Evolutionary conservation across 1,140 invertebrate species (phyloP).

Genomic region (Pemphigus obesinymphae): DNA sequence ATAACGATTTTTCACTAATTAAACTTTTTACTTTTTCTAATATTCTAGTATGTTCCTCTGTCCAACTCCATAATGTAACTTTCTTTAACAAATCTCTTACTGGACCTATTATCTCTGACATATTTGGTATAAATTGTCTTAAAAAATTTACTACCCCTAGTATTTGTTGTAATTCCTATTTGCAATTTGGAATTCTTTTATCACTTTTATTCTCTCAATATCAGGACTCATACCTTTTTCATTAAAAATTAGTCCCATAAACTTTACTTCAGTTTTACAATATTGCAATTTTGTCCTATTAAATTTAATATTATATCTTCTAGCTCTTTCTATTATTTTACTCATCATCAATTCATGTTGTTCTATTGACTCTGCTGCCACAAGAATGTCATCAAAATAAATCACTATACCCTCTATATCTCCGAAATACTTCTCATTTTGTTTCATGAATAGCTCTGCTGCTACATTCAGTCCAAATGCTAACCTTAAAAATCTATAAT

Average conservation of each 20-base stretch:
- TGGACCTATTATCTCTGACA: background rate
- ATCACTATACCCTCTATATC: background rate
- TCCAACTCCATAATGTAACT: background rate
- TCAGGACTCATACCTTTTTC: constrained; percentile 47
- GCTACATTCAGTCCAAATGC: background rate
- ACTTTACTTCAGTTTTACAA: constrained; percentile 48
- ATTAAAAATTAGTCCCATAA: constrained; percentile 50
- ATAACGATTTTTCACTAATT: background rate
- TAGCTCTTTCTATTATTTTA: background rate
- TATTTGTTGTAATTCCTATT: constrained; percentile 39
- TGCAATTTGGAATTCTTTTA: constrained; percentile 48
- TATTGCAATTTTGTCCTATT: constrained; percentile 50
- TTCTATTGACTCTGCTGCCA: background rate
- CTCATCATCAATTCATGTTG: constrained; percentile 1
- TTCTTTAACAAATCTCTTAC: background rate
- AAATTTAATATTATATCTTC: constrained; percentile 47
- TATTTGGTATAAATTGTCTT: background rate
- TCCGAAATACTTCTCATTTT: background rate
- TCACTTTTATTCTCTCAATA: constrained; percentile 48
- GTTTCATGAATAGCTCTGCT: background rate
- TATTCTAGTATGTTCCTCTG: background rate
- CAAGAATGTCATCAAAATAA: constrained; percentile 1
- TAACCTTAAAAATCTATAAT: background rate
- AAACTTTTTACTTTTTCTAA: background rate
- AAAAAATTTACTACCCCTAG: background rate